Percentiles rank a stretch among this genome's conserved stretches.
These are phyloP conservation scores for Pitta sordida DNA, from an alignment of 2,113 vertebrate species.

Conservation along the genomic window DNA sequence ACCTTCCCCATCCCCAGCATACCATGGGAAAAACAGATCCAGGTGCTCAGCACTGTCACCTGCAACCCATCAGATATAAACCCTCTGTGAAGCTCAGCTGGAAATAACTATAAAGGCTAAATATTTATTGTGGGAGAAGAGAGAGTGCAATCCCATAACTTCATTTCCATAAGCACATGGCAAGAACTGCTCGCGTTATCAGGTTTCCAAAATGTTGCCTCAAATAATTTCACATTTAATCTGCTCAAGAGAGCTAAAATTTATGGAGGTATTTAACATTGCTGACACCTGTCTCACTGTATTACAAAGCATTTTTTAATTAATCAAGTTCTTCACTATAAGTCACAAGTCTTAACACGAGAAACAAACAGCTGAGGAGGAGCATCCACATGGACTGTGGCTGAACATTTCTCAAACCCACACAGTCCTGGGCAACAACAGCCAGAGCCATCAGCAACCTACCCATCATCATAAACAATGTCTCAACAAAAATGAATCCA, in stretches of 20 bases:
- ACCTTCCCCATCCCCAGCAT: neutral
- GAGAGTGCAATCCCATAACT: neutral
- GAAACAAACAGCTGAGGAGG: slow-evolving; percentile 17
- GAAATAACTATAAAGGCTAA: neutral
- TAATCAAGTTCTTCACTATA: slow-evolving; percentile 9
- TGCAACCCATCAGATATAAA: neutral
- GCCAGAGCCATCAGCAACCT: slow-evolving; percentile 11
- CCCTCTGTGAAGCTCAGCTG: neutral
- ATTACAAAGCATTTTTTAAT: slow-evolving; percentile 32
- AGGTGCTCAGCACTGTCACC: neutral
- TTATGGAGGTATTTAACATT: slow-evolving; percentile 34
- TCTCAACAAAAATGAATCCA: neutral
- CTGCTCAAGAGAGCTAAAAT: neutral
- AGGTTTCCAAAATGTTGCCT: neutral
- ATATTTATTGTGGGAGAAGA: neutral
- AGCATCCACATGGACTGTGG: neutral
- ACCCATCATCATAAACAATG: neutral
- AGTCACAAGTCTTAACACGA: slow-evolving; percentile 48
- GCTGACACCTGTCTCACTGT: slow-evolving; percentile 33
- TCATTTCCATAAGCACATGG: neutral
- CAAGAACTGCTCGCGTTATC: neutral
- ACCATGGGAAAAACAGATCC: neutral
- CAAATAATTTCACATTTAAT: neutral
- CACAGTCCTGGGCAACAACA: neutral
- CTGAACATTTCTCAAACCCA: neutral